Conservation (phyloP, 2,113 vertebrate species). For the Perca fluviatilis region DNA sequence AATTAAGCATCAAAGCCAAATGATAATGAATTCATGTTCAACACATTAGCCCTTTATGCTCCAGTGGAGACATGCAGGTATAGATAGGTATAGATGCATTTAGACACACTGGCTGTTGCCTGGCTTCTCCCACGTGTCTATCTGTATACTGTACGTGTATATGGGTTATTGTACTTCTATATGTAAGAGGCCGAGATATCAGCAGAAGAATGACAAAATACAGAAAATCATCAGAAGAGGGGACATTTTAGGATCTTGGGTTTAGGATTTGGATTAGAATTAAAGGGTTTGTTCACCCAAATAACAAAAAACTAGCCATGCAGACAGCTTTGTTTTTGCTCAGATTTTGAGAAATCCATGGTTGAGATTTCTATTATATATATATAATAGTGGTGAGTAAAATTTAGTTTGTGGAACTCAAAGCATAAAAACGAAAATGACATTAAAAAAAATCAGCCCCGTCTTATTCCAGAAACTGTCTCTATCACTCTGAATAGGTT, state of each 20-base stretch:
- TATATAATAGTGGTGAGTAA: background rate
- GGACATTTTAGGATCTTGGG: background rate
- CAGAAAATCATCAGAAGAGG: background rate
- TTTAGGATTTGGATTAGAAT: background rate
- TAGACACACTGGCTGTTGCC: background rate
- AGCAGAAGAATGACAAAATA: background rate
- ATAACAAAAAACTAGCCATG: background rate
- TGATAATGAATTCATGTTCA: conserved; percentile 26
- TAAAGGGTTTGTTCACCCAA: background rate
- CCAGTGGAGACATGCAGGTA: conserved; percentile 3
- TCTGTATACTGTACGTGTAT: background rate
- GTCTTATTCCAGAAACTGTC: background rate
- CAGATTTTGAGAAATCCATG: background rate
- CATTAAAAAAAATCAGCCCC: background rate
- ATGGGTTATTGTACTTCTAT: background rate
- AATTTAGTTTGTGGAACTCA: background rate
- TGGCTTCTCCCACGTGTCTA: background rate
- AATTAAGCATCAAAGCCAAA: conserved; percentile 55
- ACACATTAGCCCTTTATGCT: conserved; percentile 5
- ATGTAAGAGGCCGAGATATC: background rate
- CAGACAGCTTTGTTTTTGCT: background rate
- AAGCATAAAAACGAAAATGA: too few species aligned
- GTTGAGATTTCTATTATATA: background rate
- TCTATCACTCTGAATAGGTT: background rate
- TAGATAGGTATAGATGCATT: background rate